Base-by-base conservation (phyloP, 2,113 vertebrate species). In the Ramphastos sulfuratus region DNA sequence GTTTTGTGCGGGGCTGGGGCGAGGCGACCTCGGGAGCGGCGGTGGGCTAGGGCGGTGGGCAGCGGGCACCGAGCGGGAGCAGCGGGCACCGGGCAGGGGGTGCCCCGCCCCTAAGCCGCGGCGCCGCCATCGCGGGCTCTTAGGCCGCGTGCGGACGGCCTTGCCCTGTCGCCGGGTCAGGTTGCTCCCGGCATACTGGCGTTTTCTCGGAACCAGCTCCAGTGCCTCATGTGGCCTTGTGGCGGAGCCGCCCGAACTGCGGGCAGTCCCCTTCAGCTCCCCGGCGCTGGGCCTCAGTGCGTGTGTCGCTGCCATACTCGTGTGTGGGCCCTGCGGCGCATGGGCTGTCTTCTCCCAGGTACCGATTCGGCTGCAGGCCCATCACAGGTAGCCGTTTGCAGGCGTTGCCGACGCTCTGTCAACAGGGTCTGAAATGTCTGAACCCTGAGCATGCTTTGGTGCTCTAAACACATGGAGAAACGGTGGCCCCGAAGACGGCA, bases 381-480 rank as follows among this genome's bases (percentile, higher is more conserved):
- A 21, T 30, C 6, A 0, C 1, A 11, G 30, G 50, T 39, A 61
- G 37, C 15, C 7, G 12, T 27, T 65, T 12, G 28, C 18, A 8
- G 56, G 35, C 6, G n/a, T 12, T 12, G 2, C 10, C 1, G 12
- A 5, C 28, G 23, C 10, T 6, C 5, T 5, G 15, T 9, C 27
- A 3, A 0, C 13, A 0, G 37, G 27, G n/a, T 20, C 9, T 2
- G 65, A 15, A 18, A 4, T 1, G 3, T 4, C 46, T 15, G 2
- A 25, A 0, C 23, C 27, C 58, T 6, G n/a, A 16, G 48, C 12
- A 0, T 2, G 20, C 10, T 14, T 33, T 71, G 61, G 58, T 33
- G 65, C 70, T 35, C 4, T 9, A 1, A 15, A 21, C 20, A 44
- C 18, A 2, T 10, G 14, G 61, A 7, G 73, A 46, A 39, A 2